phyloP scores from a whole-genome alignment of 2,113 vertebrate genomes.

The Ctenomys sociabilis region DNA sequence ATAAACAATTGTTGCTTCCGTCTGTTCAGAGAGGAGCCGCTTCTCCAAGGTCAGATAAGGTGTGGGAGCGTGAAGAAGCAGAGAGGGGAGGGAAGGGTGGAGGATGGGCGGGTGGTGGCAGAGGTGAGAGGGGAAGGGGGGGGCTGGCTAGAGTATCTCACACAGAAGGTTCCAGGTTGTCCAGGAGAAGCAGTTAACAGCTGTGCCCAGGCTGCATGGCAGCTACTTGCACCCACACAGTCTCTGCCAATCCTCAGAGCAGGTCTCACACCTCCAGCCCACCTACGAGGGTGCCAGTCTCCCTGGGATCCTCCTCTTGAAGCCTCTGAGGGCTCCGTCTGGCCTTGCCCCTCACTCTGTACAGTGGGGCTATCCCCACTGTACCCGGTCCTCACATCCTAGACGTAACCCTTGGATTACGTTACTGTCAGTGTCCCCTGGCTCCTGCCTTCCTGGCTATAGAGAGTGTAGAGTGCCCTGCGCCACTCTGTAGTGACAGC shows the following conservation, averaged over 20 bases:
- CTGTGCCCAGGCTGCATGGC: accelerated
- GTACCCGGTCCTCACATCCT: neutral
- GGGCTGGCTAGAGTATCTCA: neutral
- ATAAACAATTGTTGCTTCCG: neutral
- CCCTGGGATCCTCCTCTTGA: neutral
- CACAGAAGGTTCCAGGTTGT: neutral
- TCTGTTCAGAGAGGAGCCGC: neutral
- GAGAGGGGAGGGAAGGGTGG: neutral
- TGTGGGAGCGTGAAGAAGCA: accelerated
- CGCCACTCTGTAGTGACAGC: neutral
- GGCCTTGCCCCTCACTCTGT: too few relatives aligned
- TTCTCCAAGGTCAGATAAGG: neutral
- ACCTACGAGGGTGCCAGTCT: neutral
- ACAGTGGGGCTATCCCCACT: neutral
- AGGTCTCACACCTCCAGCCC: neutral
- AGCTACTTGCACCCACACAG: neutral
- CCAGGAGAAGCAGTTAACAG: neutral
- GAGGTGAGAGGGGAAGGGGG: too few relatives aligned
- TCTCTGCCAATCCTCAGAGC: neutral
- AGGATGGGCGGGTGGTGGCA: too few relatives aligned
- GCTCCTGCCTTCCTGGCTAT: neutral
- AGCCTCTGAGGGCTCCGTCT: neutral
- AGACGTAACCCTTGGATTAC: neutral
- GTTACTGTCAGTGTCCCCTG: too few relatives aligned
- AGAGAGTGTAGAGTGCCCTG: neutral